These are phyloP conservation scores for Tigriopus japonicus DNA, from an alignment of 1,140 invertebrate genomes.

Conservation along the genomic window DNA sequence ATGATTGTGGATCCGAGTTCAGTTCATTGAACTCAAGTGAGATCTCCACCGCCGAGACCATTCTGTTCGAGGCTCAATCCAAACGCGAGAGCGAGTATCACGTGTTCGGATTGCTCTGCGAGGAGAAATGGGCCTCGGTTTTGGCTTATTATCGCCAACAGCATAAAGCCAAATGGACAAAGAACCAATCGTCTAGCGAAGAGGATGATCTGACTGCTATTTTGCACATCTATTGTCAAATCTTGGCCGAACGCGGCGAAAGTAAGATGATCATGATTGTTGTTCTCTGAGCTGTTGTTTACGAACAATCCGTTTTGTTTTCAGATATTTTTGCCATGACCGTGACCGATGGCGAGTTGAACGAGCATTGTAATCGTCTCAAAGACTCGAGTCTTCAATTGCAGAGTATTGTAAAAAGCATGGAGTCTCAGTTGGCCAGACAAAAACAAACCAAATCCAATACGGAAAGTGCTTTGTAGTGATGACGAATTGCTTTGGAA, in stretches of 20 bases:
- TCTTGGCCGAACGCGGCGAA: not conserved
- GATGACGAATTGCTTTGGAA: too few species aligned
- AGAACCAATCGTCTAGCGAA: not conserved
- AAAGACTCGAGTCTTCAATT: slow-evolving; percentile 1
- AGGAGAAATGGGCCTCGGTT: too few species aligned
- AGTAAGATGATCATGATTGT: not conserved
- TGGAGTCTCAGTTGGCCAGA: not conserved
- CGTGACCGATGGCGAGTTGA: not conserved
- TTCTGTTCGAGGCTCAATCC: too few species aligned
- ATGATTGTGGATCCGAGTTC: too few species aligned
- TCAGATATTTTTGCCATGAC: slow-evolving; percentile 1
- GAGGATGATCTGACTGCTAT: not conserved
- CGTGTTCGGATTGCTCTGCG: too few species aligned
- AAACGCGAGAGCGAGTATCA: too few species aligned
- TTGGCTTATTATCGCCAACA: too few species aligned
- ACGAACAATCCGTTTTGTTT: not conserved
- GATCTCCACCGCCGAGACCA: too few species aligned
- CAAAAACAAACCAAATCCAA: not conserved
- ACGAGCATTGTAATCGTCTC: not conserved
- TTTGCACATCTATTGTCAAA: not conserved
- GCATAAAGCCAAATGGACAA: too few species aligned
- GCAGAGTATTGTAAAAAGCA: not conserved
- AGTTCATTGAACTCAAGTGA: too few species aligned
- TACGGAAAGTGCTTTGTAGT: too few species aligned
- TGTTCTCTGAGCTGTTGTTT: not conserved